Conservation (phyloP, 2,888 invertebrate genomes). For the Nectonema munidae region DNA sequence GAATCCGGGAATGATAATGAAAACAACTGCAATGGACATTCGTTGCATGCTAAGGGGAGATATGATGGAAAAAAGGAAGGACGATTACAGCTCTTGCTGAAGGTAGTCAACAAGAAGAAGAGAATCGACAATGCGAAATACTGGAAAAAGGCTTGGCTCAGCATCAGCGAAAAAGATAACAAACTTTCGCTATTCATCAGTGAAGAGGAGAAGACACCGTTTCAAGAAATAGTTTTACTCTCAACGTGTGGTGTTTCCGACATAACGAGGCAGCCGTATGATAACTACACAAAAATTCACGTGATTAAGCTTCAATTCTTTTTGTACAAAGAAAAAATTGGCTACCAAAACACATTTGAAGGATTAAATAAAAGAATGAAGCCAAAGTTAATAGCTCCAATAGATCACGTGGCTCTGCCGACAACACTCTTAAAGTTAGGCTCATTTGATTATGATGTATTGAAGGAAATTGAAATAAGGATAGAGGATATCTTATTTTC, state of each 20-base stretch:
- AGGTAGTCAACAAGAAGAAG: not conserved
- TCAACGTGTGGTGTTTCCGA: conserved; percentile 79
- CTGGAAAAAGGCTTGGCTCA: not conserved
- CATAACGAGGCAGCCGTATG: conserved; percentile 34
- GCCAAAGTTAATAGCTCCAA: conserved; percentile 18
- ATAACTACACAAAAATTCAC: conserved; percentile 94
- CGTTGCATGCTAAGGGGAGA: too few relatives aligned
- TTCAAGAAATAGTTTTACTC: conserved; percentile 68
- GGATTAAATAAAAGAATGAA: conserved; percentile 22
- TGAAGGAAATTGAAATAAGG: conserved; percentile 56
- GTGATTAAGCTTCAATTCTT: conserved; percentile 84
- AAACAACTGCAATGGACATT: too few relatives aligned
- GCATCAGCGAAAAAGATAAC: not conserved
- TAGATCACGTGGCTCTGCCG: conserved; percentile 21
- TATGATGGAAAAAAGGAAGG: too few relatives aligned
- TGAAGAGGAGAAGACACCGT: conserved; percentile 28
- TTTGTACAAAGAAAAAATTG: conserved; percentile 85
- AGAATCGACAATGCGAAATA: not conserved
- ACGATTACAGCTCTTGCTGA: too few relatives aligned
- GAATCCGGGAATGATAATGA: too few relatives aligned
- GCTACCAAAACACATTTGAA: conserved; percentile 23
- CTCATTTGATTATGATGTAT: conserved; percentile 48
- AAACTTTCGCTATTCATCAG: not conserved
- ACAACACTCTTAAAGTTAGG: conserved; percentile 84
- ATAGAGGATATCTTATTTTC: conserved; percentile 70